Conservation (phyloP, 2,797 vertebrate genomes). For the Alectoris magna region DNA sequence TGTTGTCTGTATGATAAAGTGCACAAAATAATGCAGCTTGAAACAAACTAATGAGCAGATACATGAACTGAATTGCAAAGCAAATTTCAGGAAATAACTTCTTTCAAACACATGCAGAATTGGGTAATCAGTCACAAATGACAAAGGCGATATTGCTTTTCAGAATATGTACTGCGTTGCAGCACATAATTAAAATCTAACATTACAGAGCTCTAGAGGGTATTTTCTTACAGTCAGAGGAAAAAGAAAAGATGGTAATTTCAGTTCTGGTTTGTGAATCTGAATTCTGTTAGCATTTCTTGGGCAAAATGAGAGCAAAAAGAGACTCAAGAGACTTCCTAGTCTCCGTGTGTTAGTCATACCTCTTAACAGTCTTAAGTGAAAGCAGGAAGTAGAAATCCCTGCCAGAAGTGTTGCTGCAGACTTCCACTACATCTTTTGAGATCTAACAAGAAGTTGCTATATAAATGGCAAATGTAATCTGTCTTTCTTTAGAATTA, state of each 20-base stretch:
- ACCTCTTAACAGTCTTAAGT: not conserved
- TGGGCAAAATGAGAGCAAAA: not conserved
- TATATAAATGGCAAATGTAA: not conserved
- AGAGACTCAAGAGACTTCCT: not conserved
- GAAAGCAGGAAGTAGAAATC: not conserved
- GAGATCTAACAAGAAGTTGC: not conserved
- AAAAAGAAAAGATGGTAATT: not conserved
- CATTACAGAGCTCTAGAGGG: not conserved
- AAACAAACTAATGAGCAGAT: conserved; percentile 53
- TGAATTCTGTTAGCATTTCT: conserved; percentile 1
- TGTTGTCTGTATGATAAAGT: conserved; percentile 26
- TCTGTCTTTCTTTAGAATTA: not conserved
- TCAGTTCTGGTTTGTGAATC: conserved; percentile 2
- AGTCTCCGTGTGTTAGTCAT: not conserved
- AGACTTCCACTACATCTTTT: not conserved
- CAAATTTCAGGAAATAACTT: conserved; percentile 59
- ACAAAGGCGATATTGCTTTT: conserved; percentile 58
- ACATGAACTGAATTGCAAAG: conserved; percentile 25
- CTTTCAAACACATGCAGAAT: conserved; percentile 30
- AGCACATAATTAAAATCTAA: conserved; percentile 57
- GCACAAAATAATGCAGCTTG: conserved; percentile 43
- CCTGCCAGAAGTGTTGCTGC: not conserved
- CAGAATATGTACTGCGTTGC: conserved; percentile 23
- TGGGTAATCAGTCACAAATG: conserved; percentile 60
- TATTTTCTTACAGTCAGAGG: conserved; percentile 35